phyloP scores from a whole-genome alignment of 2,888 invertebrate genomes.

The Drosophila melanosoma region DNA sequence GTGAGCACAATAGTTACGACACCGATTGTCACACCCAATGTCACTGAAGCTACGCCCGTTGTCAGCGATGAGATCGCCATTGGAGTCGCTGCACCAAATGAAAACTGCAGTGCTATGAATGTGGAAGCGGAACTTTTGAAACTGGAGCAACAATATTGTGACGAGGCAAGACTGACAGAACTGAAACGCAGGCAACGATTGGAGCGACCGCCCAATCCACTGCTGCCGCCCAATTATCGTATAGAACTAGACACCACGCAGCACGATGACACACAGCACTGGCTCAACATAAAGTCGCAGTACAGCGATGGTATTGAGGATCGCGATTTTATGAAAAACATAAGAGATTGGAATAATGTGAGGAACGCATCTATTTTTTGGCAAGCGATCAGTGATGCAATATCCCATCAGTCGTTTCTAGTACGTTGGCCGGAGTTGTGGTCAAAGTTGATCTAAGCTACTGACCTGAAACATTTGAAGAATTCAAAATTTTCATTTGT shows the following conservation, averaged over 20 bases:
- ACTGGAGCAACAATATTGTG: slow-evolving; percentile 77
- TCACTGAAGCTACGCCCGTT: slow-evolving; percentile 40
- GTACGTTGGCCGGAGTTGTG: slow-evolving; percentile 61
- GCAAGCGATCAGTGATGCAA: slow-evolving; percentile 74
- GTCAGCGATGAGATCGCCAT: slow-evolving; percentile 5
- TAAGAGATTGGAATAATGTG: slow-evolving; percentile 30
- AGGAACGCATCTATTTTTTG: slow-evolving; percentile 71
- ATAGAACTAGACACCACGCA: slow-evolving; percentile 27
- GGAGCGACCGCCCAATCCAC: slow-evolving; percentile 46
- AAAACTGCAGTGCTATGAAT: slow-evolving; percentile 69
- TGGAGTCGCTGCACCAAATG: slow-evolving; percentile 32
- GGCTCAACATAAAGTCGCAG: slow-evolving; percentile 81
- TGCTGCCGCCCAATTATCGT: slow-evolving; percentile 45
- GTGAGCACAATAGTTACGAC: slow-evolving; percentile 23
- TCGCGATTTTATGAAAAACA: slow-evolving; percentile 24
- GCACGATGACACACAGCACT: slow-evolving; percentile 59
- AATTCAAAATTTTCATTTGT: not conserved
- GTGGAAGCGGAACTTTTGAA: slow-evolving; percentile 82
- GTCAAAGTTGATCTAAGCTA: slow-evolving; percentile 57
- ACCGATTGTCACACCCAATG: slow-evolving; percentile 34
- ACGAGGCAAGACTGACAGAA: slow-evolving; percentile 73
- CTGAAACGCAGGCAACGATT: slow-evolving; percentile 52
- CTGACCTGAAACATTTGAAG: slow-evolving; percentile 14
- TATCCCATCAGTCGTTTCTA: slow-evolving; percentile 69
- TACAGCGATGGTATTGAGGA: slow-evolving; percentile 66